Evolutionary conservation across 2,113 vertebrate species (phyloP), one percentile per base, ranked within the genome.

Genomic region (Pseudorasbora parva): DNA sequence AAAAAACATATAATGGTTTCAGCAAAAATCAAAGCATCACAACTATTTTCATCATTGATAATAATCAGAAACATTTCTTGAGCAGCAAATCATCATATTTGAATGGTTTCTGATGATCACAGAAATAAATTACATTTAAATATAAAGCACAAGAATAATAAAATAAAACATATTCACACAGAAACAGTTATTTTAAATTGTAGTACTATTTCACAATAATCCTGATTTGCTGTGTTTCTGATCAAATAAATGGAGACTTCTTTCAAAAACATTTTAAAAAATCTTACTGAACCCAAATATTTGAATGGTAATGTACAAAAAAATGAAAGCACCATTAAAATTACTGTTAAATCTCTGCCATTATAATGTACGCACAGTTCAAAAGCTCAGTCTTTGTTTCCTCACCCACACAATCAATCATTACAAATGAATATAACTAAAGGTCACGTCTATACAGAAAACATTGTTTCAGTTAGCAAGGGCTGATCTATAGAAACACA

Each of bases 281-380:
- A 17, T 17, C 49, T 17, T 51, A 51, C 15, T 51, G 5, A 51
- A 51, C 49, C 15, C 49, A 6, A 17, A 51, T 15, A n/a, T n/a
- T n/a, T n/a, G n/a, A n/a, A n/a, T n/a, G n/a, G 49, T 0, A 51
- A 14, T 17, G 0, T 51, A 19, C 15, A n/a, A n/a, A n/a, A n/a
- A n/a, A n/a, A n/a, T 43, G 27, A 9, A 5, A 37, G 17, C 17
- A 69, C n/a, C 66, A 41, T 47, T 25, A 73, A n/a, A 49, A 73
- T 27, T 11, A 73, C 23, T 11, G 47, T 10, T 30, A 33, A 2
- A 19, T 75, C 4, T 76, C 21, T 60, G 3, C 2, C 8, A 78
- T 59, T 89, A 89, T 90, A 90, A 91, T 84, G 89, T 84, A 86
- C 37, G 81, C 3, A 66, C 19, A 49, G 57, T 30, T 49, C 15